Conservation (phyloP, 2,888 invertebrate genomes). For the Epistrophe grossulariae region DNA sequence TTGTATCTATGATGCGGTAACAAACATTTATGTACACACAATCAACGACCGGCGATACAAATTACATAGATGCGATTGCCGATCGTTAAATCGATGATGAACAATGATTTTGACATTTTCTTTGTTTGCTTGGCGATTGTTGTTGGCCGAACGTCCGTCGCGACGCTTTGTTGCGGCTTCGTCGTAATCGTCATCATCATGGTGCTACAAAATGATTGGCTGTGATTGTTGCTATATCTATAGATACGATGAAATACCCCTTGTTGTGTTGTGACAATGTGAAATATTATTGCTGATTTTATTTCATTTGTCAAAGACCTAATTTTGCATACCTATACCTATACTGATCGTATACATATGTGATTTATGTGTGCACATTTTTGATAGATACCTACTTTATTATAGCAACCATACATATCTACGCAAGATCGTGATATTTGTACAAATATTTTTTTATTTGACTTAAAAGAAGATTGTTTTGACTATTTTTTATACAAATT, state of each 20-base stretch:
- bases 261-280: slow-evolving; percentile 27
- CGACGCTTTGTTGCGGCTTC: background rate
- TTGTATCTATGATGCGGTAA: slow-evolving; percentile 59
- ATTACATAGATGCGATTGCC: slow-evolving; percentile 40
- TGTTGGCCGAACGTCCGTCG: background rate
- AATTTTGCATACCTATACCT: slow-evolving; percentile 61
- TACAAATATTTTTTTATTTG: slow-evolving; percentile 60
- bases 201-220: slow-evolving; percentile 17
- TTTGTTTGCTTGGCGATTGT: slow-evolving; percentile 39
- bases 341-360: background rate
- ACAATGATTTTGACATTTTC: slow-evolving; percentile 69
- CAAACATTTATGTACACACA: slow-evolving; percentile 62
- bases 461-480: slow-evolving; percentile 42
- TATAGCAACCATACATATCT: slow-evolving; percentile 45
- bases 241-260: slow-evolving; percentile 41
- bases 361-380: slow-evolving; percentile 51
- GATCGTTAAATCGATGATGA: slow-evolving; percentile 45
- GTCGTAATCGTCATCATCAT: background rate
- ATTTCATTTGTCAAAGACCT: slow-evolving; percentile 62
- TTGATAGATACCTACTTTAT: slow-evolving; percentile 55
- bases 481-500: background rate
- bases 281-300: slow-evolving; percentile 29
- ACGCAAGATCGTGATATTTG: slow-evolving; percentile 75
- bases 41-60: slow-evolving; percentile 33
- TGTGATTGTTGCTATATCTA: slow-evolving; percentile 13